These are phyloP conservation scores for Torymus tubicola DNA, from an alignment of 2,888 invertebrate genomes.

Conservation along the genomic window DNA sequence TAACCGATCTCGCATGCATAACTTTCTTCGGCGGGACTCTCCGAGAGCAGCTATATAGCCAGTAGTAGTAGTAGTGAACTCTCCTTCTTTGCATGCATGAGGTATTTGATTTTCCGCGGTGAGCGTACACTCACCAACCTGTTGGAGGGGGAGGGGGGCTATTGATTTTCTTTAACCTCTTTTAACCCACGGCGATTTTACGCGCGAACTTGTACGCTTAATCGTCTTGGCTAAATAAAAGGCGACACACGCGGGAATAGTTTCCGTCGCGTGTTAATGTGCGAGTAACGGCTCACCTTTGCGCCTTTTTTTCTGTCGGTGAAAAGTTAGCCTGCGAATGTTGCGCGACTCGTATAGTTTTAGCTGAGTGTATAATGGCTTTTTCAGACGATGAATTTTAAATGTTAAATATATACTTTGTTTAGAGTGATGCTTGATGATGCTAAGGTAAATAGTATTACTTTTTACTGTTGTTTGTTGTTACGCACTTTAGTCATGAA, in stretches of 20 bases:
- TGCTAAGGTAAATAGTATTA: too few relatives aligned
- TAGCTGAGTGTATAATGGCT: too few relatives aligned
- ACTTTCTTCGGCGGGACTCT: slow-evolving; percentile 27
- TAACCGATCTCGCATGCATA: slow-evolving; percentile 52
- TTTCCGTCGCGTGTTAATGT: not conserved
- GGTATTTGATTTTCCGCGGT: slow-evolving; percentile 45
- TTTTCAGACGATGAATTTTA: too few relatives aligned
- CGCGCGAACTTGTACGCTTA: slow-evolving; percentile 14
- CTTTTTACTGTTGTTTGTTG: too few relatives aligned
- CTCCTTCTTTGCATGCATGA: slow-evolving; percentile 42
- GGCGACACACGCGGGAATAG: slow-evolving; percentile 6
- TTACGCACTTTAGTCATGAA: too few relatives aligned
- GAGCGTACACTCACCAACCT: slow-evolving; percentile 24
- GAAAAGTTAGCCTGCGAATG: too few relatives aligned
- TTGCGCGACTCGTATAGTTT: too few relatives aligned
- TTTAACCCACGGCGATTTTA: slow-evolving; percentile 28
- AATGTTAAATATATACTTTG: too few relatives aligned
- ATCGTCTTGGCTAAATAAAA: slow-evolving; percentile 6
- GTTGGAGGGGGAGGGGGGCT: slow-evolving; percentile 18
- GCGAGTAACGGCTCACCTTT: slow-evolving; percentile 7
- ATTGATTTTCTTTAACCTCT: slow-evolving; percentile 51
- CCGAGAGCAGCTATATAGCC: not conserved
- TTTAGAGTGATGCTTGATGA: too few relatives aligned
- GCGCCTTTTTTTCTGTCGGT: not conserved
- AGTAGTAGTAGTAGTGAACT: not conserved